Conservation (phyloP, 92 coral and sea anemone species). For the Desmophyllum pertusum region DNA sequence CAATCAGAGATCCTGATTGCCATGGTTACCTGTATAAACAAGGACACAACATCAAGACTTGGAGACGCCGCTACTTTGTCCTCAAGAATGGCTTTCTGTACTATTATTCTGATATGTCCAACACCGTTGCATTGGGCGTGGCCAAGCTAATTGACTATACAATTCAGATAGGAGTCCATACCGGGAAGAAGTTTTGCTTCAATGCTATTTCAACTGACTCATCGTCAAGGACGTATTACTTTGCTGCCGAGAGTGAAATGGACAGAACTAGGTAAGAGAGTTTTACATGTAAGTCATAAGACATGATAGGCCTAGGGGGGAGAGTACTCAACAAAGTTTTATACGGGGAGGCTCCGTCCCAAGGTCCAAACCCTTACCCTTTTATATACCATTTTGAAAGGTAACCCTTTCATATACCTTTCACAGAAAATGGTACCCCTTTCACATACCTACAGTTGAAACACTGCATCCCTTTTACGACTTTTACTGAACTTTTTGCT, state of each 20-base stretch:
- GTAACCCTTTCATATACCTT: too few relatives aligned
- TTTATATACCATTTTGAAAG: too few relatives aligned
- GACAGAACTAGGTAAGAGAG: constrained; percentile 85
- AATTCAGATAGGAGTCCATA: constrained; percentile 60
- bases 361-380: too few relatives aligned
- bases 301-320: too few relatives aligned
- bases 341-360: too few relatives aligned
- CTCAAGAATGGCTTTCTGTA: constrained; percentile 95
- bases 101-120: constrained; percentile 96
- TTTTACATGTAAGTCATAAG: too few relatives aligned
- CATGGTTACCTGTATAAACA: constrained; percentile 94
- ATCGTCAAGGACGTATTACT: constrained; percentile 70
- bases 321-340: too few relatives aligned
- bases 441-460: too few relatives aligned
- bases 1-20: constrained; percentile 98
- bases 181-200: constrained; percentile 76
- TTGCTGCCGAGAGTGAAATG: constrained; percentile 89
- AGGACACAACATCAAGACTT: constrained; percentile 73
- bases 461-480: too few relatives aligned
- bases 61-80: constrained; percentile 97
- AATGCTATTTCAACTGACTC: constrained; percentile 70
- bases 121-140: constrained; percentile 92
- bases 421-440: too few relatives aligned
- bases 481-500: too few relatives aligned
- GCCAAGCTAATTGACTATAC: constrained; percentile 85